Evolutionary conservation across 2,888 invertebrate genomes (phyloP).

Genomic region (Idaea dimidiata): DNA sequence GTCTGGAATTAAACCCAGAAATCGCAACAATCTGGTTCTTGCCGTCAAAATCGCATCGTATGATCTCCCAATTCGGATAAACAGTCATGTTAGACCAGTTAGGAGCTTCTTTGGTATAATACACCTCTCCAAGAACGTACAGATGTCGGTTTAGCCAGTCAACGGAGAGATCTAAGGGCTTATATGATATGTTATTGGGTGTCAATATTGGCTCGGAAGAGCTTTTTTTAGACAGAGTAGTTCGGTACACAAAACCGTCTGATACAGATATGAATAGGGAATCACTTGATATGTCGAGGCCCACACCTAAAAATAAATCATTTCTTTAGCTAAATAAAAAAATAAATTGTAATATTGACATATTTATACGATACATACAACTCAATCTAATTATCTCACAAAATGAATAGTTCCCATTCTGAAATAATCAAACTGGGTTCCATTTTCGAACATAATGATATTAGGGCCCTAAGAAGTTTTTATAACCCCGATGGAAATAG

Average conservation of each 20-base stretch:
- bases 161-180: conserved; percentile 86
- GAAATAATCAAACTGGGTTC: no score
- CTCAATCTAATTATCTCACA: no score
- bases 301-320: conserved; percentile 82
- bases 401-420: no score
- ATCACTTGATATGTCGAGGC: conserved; percentile 87
- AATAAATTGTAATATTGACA: no score
- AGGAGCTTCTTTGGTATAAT: conserved; percentile 61
- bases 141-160: conserved; percentile 95
- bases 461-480: no score
- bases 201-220: conserved; percentile 75
- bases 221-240: conserved; percentile 70
- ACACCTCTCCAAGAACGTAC: conserved; percentile 89
- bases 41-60: conserved; percentile 88
- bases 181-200: conserved; percentile 81
- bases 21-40: conserved; percentile 85
- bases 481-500: no score
- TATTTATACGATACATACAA: no score
- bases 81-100: conserved; percentile 46
- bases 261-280: conserved; percentile 90
- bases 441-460: no score
- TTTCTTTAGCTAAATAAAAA: not conserved
- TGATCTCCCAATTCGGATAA: conserved; percentile 84
- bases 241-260: conserved; percentile 82
- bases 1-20: conserved; percentile 85